These are phyloP conservation scores for Esox masquinongy DNA, from an alignment of 2,797 vertebrate species.

Conservation along the genomic window DNA sequence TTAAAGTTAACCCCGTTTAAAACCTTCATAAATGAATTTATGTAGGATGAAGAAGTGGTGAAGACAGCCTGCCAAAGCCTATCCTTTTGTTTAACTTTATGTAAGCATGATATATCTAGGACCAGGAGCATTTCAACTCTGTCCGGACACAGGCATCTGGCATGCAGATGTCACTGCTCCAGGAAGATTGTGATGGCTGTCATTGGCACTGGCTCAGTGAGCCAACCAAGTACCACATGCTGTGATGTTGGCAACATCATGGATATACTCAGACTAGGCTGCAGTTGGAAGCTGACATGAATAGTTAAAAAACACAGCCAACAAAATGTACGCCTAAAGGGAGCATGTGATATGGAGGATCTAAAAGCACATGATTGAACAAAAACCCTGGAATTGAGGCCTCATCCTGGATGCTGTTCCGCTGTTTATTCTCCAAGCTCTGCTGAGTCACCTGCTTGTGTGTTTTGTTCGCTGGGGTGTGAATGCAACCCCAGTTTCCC, in stretches of 20 bases:
- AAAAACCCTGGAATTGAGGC: slow-evolving; percentile 25
- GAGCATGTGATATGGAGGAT: slow-evolving; percentile 17
- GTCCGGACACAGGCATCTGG: slow-evolving; percentile 65
- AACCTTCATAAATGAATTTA: not conserved
- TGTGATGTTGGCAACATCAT: slow-evolving; percentile 43
- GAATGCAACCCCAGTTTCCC: slow-evolving; percentile 51
- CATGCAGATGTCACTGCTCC: slow-evolving; percentile 64
- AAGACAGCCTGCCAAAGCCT: not conserved
- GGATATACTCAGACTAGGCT: slow-evolving; percentile 37
- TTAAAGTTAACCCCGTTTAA: not conserved
- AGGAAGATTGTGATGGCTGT: slow-evolving; percentile 59
- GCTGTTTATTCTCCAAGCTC: slow-evolving; percentile 48
- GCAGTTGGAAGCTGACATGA: not conserved
- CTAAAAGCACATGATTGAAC: slow-evolving; percentile 40
- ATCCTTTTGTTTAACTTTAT: not conserved
- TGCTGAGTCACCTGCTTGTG: slow-evolving; percentile 70
- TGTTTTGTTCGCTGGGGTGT: slow-evolving; percentile 23
- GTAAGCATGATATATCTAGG: not conserved
- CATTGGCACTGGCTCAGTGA: slow-evolving; percentile 52
- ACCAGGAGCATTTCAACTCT: slow-evolving; percentile 24
- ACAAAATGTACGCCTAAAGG: not conserved
- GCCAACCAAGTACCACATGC: slow-evolving; percentile 53
- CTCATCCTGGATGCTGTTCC: slow-evolving; percentile 56
- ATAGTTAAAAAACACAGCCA: not conserved
- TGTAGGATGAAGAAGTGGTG: not conserved